These are phyloP conservation scores for Drosophila limbata DNA, from an alignment of 2,888 invertebrate species.

Conservation along the genomic window DNA sequence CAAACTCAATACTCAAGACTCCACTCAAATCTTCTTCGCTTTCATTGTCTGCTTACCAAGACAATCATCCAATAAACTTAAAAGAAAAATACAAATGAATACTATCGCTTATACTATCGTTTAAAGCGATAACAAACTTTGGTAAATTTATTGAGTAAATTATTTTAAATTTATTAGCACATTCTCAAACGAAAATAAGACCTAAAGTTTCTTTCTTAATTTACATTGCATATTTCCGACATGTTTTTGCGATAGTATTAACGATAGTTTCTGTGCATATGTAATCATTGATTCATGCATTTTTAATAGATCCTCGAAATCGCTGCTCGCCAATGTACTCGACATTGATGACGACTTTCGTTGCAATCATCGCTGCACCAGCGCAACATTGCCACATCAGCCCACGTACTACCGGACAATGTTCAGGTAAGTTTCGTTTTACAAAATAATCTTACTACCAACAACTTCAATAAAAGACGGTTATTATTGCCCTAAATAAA, in stretches of 20 bases:
- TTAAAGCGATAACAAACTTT: background rate
- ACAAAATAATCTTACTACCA: slow-evolving; percentile 6
- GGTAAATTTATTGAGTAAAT: background rate
- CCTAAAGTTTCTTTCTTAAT: background rate
- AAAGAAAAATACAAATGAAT: background rate
- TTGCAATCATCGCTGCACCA: slow-evolving; percentile 89
- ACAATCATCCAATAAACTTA: background rate
- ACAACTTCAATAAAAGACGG: background rate
- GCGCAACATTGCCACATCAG: slow-evolving; percentile 86
- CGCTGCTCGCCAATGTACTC: slow-evolving; percentile 97
- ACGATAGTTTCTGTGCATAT: background rate
- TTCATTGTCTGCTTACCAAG: slow-evolving; percentile 8
- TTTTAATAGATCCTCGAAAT: slow-evolving; percentile 92
- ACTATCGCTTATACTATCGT: slow-evolving; percentile 10
- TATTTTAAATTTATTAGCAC: background rate
- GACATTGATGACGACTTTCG: slow-evolving; percentile 98
- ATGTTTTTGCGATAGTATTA: background rate
- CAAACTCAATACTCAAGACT: slow-evolving; percentile 32
- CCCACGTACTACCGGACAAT: slow-evolving; percentile 90
- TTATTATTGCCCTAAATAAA: background rate
- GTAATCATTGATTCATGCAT: background rate
- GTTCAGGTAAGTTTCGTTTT: slow-evolving; percentile 86
- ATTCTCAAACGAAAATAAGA: background rate
- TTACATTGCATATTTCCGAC: background rate
- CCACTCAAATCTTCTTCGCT: background rate